Evolutionary conservation across 30 jellyfish, hydroid and myxozoan species (phyloP), one percentile per base, ranked within the genome.

Genomic region (Chrysaora quinquecirrha): DNA sequence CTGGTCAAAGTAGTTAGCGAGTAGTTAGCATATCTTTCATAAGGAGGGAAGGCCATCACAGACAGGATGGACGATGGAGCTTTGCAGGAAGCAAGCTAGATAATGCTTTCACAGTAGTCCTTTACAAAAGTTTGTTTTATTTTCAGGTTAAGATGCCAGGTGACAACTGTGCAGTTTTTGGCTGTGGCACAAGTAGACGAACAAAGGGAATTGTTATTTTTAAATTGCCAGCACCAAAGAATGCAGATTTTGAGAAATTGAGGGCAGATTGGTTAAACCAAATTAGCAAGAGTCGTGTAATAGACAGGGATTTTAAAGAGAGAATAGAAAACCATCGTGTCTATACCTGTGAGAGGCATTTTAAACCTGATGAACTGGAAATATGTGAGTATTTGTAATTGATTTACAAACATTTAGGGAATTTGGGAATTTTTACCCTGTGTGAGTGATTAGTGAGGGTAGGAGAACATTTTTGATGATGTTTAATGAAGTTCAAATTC

Each of bases 71-170:
- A n/a, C n/a, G n/a, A n/a, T n/a, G n/a, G n/a, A n/a, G n/a, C n/a
- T n/a, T n/a, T n/a, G n/a, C n/a, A n/a, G n/a, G n/a, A n/a, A n/a
- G n/a, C n/a, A n/a, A n/a, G n/a, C n/a, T n/a, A n/a, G n/a, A n/a
- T n/a, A n/a, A n/a, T n/a, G n/a, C n/a, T n/a, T n/a, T n/a, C n/a
- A n/a, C n/a, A n/a, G n/a, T n/a, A n/a, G n/a, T n/a, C n/a, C n/a
- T n/a, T n/a, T n/a, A n/a, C n/a, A n/a, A n/a, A n/a, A n/a, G n/a
- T n/a, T n/a, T n/a, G n/a, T n/a, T n/a, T n/a, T n/a, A n/a, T n/a
- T n/a, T n/a, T n/a, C n/a, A n/a, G n/a, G n/a, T n/a, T n/a, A n/a
- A 68, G 50, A 83, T 83, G 94, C 94, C 94, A 22, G 94, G 87
- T 4, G 86, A 50, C 33, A 83, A 83, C 67, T 83, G 94, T 24